Evolutionary conservation across 2,888 invertebrate species (phyloP).

Genomic region (Habrosyne pyritoides): DNA sequence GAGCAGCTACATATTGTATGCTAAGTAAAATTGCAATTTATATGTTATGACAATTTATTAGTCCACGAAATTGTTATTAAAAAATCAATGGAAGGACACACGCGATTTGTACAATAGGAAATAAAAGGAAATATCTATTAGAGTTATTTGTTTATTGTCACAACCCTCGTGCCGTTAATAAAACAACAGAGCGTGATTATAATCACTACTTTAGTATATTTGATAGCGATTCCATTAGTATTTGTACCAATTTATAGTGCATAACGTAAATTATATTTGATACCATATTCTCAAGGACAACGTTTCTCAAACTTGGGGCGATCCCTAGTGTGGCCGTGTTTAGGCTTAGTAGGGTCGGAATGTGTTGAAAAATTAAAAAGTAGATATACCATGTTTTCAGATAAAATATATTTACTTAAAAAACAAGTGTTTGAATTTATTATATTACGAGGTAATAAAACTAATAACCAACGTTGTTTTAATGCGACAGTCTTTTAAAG

Average conservation of each 20-base stretch:
- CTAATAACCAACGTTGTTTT: too few relatives aligned
- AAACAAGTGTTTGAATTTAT: too few relatives aligned
- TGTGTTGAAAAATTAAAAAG: too few relatives aligned
- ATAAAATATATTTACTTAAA: too few relatives aligned
- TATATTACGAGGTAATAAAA: too few relatives aligned
- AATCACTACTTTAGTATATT: neutral
- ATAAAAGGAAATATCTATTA: conserved; percentile 15
- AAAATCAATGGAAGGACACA: conserved; percentile 47
- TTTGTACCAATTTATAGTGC: neutral
- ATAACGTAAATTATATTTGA: too few relatives aligned
- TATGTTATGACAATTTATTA: neutral
- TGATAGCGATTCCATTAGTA: neutral
- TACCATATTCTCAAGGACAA: too few relatives aligned
- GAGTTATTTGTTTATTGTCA: neutral
- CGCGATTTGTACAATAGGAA: conserved; percentile 36
- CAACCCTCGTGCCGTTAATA: neutral
- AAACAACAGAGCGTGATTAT: conserved; percentile 1
- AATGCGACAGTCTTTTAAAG: too few relatives aligned
- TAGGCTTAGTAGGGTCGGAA: too few relatives aligned
- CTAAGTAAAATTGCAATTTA: neutral
- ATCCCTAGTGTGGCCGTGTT: too few relatives aligned
- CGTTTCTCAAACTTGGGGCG: too few relatives aligned
- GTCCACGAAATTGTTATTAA: conserved; percentile 20
- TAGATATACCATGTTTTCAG: too few relatives aligned
- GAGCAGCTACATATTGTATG: conserved; percentile 19